Percentiles rank a stretch among this genome's conserved stretches.
Evolutionary conservation across 2,797 vertebrate species (phyloP).

Genomic region (Pseudomugil gertrudae): DNA sequence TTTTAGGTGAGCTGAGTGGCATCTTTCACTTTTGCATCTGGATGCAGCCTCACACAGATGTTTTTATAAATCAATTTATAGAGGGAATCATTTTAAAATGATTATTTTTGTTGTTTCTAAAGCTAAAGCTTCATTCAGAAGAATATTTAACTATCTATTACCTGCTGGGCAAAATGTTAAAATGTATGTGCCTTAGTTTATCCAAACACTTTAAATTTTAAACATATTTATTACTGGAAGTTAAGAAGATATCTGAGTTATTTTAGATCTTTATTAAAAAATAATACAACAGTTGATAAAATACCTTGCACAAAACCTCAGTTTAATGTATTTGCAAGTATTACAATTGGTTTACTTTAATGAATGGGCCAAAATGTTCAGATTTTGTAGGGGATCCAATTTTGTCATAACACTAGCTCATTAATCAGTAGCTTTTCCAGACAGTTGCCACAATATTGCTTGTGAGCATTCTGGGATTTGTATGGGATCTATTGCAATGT

Average conservation of each 20-base stretch:
- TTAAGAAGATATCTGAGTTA: background rate
- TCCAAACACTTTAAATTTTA: background rate
- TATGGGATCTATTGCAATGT: too few species aligned
- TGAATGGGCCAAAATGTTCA: too few species aligned
- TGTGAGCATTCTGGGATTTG: too few species aligned
- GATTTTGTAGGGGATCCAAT: too few species aligned
- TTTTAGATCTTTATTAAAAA: background rate
- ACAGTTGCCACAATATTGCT: too few species aligned
- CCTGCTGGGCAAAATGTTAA: background rate
- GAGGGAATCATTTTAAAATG: background rate
- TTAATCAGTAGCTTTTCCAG: too few species aligned
- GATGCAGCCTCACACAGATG: constrained; percentile 17
- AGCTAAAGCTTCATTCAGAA: too few species aligned
- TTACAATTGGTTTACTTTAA: background rate
- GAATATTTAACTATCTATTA: too few species aligned
- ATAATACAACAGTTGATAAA: background rate
- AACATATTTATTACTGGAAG: background rate
- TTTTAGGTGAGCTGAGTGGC: constrained; percentile 1
- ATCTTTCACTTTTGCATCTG: constrained; percentile 16
- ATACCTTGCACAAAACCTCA: background rate
- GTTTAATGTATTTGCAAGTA: background rate
- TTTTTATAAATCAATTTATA: constrained; percentile 11
- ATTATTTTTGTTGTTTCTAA: too few species aligned
- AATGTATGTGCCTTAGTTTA: background rate
- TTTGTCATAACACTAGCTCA: too few species aligned